Percentiles rank a stretch among this genome's conserved stretches.
Evolutionary conservation across 2,797 vertebrate genomes (phyloP).

Genomic region (Ficedula albicollis): DNA sequence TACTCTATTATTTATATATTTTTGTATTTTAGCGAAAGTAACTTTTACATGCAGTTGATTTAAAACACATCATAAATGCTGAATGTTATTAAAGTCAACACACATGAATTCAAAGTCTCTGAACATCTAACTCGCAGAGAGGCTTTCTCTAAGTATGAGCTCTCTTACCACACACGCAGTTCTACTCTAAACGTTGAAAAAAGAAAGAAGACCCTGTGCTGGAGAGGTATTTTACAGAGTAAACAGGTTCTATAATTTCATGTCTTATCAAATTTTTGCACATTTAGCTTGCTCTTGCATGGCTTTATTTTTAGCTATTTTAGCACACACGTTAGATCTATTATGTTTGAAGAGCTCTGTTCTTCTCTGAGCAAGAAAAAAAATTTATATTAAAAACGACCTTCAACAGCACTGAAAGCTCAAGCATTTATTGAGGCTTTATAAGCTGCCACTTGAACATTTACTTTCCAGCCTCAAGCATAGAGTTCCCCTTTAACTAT

Average conservation of each 20-base stretch:
- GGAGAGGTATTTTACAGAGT: neutral
- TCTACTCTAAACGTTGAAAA: neutral
- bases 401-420: neutral
- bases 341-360: neutral
- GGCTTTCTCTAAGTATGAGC: neutral
- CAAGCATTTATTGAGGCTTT: neutral
- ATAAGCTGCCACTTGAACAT: neutral
- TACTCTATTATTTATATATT: neutral
- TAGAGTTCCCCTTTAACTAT: neutral
- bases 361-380: neutral
- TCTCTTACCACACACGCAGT: fast-evolving
- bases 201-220: neutral
- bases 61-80: neutral
- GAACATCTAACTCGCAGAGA: neutral
- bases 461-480: neutral
- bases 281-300: neutral
- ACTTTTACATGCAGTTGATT: neutral
- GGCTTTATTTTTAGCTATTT: neutral
- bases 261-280: neutral
- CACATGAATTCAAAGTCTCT: fast-evolving
- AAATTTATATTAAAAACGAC: neutral
- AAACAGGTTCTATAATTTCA: neutral
- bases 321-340: fast-evolving
- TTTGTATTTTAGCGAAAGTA: neutral
- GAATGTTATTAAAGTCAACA: neutral